These are phyloP conservation scores for Hyphantria cunea DNA, from an alignment of 1,140 invertebrate genomes.

Conservation along the genomic window DNA sequence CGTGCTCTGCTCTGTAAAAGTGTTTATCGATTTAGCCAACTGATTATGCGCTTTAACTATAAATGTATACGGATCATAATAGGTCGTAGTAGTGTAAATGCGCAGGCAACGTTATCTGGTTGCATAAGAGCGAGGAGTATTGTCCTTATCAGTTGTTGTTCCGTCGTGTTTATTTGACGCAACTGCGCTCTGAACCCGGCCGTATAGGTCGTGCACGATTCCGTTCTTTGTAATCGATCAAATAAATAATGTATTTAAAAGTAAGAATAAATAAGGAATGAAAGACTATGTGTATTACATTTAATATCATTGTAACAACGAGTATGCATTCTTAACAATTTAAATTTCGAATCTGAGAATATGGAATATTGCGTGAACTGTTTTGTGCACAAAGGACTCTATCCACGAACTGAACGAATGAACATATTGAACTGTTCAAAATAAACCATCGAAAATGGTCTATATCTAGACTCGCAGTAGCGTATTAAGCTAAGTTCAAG, in stretches of 20 bases:
- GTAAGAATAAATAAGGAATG: background rate
- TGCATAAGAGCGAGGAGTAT: conserved; percentile 66
- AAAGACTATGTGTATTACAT: background rate
- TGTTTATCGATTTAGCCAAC: conserved; percentile 19
- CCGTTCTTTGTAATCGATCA: conserved; percentile 1
- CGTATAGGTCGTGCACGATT: conserved; percentile 13
- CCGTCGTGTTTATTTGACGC: conserved; percentile 48
- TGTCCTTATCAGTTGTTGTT: conserved; percentile 65
- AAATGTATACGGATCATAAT: conserved; percentile 37
- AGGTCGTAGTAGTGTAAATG: conserved; percentile 38
- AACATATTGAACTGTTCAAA: too few relatives aligned
- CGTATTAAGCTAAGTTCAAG: too few relatives aligned
- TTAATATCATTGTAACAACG: too few relatives aligned
- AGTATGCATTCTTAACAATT: too few relatives aligned
- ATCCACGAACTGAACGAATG: too few relatives aligned
- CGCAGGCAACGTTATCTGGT: conserved; percentile 58
- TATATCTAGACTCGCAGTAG: too few relatives aligned
- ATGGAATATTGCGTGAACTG: too few relatives aligned
- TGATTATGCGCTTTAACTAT: conserved; percentile 37
- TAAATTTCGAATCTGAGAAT: too few relatives aligned
- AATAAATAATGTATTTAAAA: background rate
- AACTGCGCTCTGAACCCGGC: conserved; percentile 37
- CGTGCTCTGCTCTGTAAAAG: conserved; percentile 34
- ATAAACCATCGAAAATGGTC: too few relatives aligned
- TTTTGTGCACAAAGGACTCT: too few relatives aligned